Base-by-base conservation (phyloP, 53 echinoderm and acorn worm genomes). In the Actinopyga echinites region DNA sequence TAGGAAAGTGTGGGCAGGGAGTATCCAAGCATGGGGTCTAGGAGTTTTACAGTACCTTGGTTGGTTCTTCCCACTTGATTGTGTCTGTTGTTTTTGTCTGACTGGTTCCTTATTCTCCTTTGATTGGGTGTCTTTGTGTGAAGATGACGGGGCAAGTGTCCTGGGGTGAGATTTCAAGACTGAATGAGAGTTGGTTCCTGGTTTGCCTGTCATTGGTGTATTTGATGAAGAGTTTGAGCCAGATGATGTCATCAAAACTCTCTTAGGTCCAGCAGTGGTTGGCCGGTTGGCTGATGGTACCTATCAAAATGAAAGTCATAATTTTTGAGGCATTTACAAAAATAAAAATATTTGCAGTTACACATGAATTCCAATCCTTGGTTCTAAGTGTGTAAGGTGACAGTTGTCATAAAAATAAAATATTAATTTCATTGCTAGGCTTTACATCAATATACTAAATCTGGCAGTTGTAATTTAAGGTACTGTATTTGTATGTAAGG, bases 51-150 rank as follows among this genome's bases (percentile, higher is more conserved):
- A 19, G 15, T 63, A 63, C 63, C 29, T 63, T 23, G 71, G 71
- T 44, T 71, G 40, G n/a, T 23, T 28, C 44, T 42, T 49, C 17
- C 49, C 44, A 20, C 23, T 71, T 24, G 71, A 22, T 34, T 71
- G 71, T 49, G 49, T 0, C 23, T 38, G 71, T 6, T 68, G 68
- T 44, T 40, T 22, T 23, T 42, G 40, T 22, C 40, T 22, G 42
- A 11, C 5, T 71, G 71, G 71, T 40, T 71, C 71, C 40, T 44
- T 71, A 42, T 71, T 71, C 22, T 71, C 71, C 45, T 71, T 71
- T 13, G 42, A 40, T 11, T 40, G 40, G 5, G 28, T 44, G 44
- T 71, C 71, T 44, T 44, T 71, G 37, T 71, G 71, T 7, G 71
- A 37, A 23, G 43, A 40, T 19, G 71, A 44, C 15, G 24, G 31